Conservation (phyloP, 2,113 vertebrate genomes). For the Coptodon bakossiorum region DNA sequence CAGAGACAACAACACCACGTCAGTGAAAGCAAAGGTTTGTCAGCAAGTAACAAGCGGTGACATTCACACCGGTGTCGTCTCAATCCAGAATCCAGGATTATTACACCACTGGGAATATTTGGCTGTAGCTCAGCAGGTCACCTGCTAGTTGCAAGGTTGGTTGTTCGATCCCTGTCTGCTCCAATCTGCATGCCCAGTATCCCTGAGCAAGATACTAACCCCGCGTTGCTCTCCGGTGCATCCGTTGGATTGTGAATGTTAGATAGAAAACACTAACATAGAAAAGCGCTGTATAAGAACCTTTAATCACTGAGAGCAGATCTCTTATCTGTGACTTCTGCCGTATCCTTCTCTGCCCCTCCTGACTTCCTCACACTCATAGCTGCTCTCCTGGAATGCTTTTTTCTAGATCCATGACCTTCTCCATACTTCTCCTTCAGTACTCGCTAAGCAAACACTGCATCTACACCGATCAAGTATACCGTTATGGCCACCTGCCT, state of each 20-base stretch:
- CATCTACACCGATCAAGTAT: not conserved
- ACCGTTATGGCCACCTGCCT: not conserved
- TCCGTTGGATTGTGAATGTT: not conserved
- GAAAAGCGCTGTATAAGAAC: not conserved
- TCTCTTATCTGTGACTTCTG: not conserved
- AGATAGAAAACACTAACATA: not conserved
- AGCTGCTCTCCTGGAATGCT: not conserved
- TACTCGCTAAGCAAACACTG: not conserved
- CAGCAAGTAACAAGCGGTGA: not conserved
- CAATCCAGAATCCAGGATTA: not conserved
- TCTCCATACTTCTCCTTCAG: not conserved
- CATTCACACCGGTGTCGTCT: not conserved
- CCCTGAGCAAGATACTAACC: accelerated
- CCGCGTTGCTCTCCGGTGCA: accelerated
- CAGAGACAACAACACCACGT: not conserved
- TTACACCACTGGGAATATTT: not conserved
- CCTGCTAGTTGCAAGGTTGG: not conserved
- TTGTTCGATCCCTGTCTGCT: not conserved
- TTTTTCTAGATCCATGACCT: not conserved
- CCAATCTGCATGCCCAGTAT: accelerated
- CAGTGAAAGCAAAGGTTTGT: accelerated
- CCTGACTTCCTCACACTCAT: not conserved
- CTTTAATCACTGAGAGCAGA: not conserved
- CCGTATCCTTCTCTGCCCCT: not conserved
- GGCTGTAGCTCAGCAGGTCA: accelerated